Conservation (phyloP, 2,888 invertebrate species). For the Ectropis crepuscularia region DNA sequence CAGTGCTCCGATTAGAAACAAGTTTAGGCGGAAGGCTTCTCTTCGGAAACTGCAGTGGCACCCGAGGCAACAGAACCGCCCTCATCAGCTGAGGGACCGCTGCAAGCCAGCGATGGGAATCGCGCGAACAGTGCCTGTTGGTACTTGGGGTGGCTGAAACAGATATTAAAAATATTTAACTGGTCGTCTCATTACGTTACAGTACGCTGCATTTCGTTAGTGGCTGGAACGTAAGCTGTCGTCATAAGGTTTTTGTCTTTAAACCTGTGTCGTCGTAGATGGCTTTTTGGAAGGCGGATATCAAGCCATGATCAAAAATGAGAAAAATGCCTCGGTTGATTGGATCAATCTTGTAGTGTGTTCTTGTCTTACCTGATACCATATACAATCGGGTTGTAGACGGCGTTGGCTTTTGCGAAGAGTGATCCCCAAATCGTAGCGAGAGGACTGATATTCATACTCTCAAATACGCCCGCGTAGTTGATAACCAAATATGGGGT, state of each 20-base stretch:
- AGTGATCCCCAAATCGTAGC: slow-evolving; percentile 95
- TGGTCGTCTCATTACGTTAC: too few species aligned
- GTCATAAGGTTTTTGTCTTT: too few species aligned
- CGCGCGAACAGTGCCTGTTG: slow-evolving; percentile 90
- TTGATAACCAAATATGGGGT: slow-evolving; percentile 95
- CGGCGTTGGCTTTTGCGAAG: slow-evolving; percentile 96
- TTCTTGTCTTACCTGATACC: slow-evolving; percentile 88
- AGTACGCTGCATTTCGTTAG: too few species aligned
- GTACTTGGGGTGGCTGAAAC: slow-evolving; percentile 90
- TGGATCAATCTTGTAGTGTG: slow-evolving; percentile 32
- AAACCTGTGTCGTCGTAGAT: too few species aligned
- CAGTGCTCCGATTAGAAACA: background rate
- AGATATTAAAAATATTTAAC: slow-evolving; percentile 35
- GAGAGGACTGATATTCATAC: slow-evolving; percentile 89
- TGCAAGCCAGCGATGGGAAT: slow-evolving; percentile 90
- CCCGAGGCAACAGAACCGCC: slow-evolving; percentile 88
- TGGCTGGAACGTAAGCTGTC: too few species aligned
- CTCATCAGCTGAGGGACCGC: slow-evolving; percentile 78
- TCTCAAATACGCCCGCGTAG: slow-evolving; percentile 91
- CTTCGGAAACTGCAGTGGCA: slow-evolving; percentile 87
- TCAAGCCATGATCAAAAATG: background rate
- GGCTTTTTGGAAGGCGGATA: slow-evolving; percentile 1
- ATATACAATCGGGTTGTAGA: slow-evolving; percentile 96
- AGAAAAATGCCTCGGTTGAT: background rate
- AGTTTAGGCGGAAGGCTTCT: slow-evolving; percentile 86